Evolutionary conservation across 2,888 invertebrate genomes (phyloP), one percentile per base, ranked within the genome.

Genomic region (Sminthurinus aureus): DNA sequence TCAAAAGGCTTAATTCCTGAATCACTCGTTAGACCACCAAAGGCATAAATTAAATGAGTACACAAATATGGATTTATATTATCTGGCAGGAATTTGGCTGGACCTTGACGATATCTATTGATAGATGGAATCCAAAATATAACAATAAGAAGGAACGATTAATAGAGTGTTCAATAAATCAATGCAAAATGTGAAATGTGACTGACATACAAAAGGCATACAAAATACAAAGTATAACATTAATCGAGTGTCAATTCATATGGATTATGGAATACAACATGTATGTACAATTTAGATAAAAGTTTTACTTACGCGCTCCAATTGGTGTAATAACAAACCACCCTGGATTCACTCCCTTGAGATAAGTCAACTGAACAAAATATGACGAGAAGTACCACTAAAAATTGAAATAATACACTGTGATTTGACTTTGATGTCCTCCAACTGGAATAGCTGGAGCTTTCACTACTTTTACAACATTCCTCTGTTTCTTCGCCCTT

Each of bases 21-120:
- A 90, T 97, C 96, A 91, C 96, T 96, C 85, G 96, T 96, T 90
- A 97, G 95, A 26, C 96, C 96, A 81, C 96, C 97, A 90, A 97
- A 97, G 9, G 97, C 97, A 91, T 97, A 97, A 87, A 97, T 93
- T 88, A 97, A 93, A 93, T 97, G 97, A 66, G 97, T 97, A 91
- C 97, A 97, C 84, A 97, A 92, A 90, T 97, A 97, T 0, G 97
- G 97, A 92, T 97, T 97, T 90, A 97, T 97, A 90, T 97, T 97
- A 91, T 96, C 96, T 0, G 97, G 97, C 89, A 95, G 95, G 91
- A 96, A 97, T 90, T 96, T 95, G 78, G 97, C 97, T 8, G 95
- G 94, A 81, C 96, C 96, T 2, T 96, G 96, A 86, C 96, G 92
- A 91, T 96, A 38, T 38, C 38, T 38, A 38, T 38, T 96, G 1